Evolutionary conservation across 2,797 vertebrate genomes (phyloP), one percentile per base, ranked within the genome.

Genomic region (Emys orbicularis): DNA sequence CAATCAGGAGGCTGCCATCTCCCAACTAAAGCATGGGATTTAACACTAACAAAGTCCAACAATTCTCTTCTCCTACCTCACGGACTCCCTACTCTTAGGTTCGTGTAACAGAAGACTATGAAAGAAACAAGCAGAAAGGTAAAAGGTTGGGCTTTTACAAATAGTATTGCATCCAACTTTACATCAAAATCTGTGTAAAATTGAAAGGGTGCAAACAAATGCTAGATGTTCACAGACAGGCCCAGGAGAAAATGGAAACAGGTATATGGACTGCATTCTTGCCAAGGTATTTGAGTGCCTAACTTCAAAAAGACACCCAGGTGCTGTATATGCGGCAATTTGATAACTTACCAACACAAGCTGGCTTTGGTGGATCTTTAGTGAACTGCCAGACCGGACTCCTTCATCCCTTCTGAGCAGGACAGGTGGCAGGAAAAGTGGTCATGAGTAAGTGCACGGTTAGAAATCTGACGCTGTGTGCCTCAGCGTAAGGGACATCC

Each of bases 21-120:
- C 54, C 86, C 61, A 29, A 29, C 83, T 52, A 65, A 0, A 0
- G n/a, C 49, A 49, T 6, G 0, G 29, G 8, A 2, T 1, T 0
- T 57, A 76, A 19, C 1, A 0, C 13, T 2, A 44, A 68, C 34
- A 8, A n/a, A n/a, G 34, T n/a, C 56, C 0, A 0, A 4, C 41
- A 21, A 61, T 87, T 65, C 61, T 61, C 59, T 44, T 81, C 50
- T 79, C 83, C 87, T 44, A n/a, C 31, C 41, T 0, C 1, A 74
- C 27, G 11, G 9, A 81, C 12, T 37, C 0, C 0, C 34, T 16
- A 16, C 54, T 79, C 31, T 34, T 65, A 65, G 61, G 61, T n/a
- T n/a, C 16, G 6, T 34, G 61, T 65, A 29, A 57, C 25, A 57
- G 23, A 15, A 27, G 25, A 57, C 27, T 31, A 19, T 18, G 61